Conservation (phyloP, 1,140 invertebrate species). For the Bombyx mori region DNA sequence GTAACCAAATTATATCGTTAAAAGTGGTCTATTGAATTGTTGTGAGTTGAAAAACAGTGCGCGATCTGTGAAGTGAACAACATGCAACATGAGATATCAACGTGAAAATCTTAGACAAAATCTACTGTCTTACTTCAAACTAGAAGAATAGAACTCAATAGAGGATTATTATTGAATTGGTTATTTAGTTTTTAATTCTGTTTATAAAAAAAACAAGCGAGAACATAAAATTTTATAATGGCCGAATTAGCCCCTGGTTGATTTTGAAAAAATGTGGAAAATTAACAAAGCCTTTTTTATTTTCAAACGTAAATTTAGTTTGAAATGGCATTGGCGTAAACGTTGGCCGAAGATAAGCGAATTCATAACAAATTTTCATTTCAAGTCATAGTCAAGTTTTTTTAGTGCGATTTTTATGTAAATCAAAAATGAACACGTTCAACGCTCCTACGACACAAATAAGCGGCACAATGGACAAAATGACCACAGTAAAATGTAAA, state of each 20-base stretch:
- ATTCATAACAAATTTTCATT: background rate
- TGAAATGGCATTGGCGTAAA: conserved; percentile 62
- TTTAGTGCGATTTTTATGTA: background rate
- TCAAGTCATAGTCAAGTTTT: background rate
- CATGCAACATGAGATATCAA: conserved; percentile 37
- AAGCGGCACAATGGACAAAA: conserved; percentile 54
- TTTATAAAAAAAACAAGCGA: background rate
- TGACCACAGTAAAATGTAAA: conserved; percentile 68
- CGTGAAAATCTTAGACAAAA: conserved; percentile 19
- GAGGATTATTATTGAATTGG: too few relatives aligned
- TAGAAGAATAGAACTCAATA: too few relatives aligned
- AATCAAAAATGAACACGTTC: conserved; percentile 58
- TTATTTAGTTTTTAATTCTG: background rate
- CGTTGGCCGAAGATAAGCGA: conserved; percentile 33
- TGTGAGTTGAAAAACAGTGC: conserved; percentile 1
- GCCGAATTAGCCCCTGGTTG: conserved; percentile 45
- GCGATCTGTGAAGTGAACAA: conserved; percentile 12
- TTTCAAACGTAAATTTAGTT: conserved; percentile 30
- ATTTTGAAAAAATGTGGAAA: conserved; percentile 20
- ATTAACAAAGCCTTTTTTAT: conserved; percentile 34
- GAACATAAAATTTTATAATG: conserved; percentile 24
- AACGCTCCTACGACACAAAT: conserved; percentile 63
- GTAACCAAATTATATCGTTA: background rate
- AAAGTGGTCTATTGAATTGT: conserved; percentile 6
- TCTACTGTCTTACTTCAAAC: background rate